phyloP scores from a whole-genome alignment of 2,113 vertebrate genomes.

The Muscicapa adusta region DNA sequence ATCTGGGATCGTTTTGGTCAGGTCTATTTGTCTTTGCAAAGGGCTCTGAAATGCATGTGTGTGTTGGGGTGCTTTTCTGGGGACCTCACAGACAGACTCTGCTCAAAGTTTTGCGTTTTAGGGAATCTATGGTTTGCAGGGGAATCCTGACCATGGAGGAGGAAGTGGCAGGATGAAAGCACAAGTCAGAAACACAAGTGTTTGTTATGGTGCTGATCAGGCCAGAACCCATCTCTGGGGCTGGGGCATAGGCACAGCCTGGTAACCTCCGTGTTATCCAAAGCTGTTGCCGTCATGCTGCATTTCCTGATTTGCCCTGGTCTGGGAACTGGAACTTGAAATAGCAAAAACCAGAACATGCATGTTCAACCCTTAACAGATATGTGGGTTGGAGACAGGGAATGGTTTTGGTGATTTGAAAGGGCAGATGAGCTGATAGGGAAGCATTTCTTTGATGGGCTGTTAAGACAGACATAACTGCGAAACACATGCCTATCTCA shows the following conservation, averaged over 20 bases:
- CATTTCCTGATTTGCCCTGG: neutral
- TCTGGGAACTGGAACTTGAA: neutral
- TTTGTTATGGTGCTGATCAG: neutral
- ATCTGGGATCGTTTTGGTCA: neutral
- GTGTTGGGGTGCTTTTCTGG: neutral
- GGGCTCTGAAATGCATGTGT: neutral
- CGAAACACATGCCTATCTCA: neutral
- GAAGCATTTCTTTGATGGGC: neutral
- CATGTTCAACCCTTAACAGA: neutral
- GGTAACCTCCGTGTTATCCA: rapidly evolving
- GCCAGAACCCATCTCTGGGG: neutral
- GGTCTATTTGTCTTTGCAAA: neutral
- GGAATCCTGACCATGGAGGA: neutral
- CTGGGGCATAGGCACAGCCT: neutral
- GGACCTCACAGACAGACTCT: neutral
- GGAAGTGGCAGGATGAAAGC: neutral
- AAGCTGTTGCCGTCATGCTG: neutral
- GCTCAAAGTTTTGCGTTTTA: neutral
- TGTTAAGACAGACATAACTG: neutral
- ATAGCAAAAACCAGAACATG: neutral
- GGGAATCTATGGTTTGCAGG: neutral
- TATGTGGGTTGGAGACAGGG: neutral
- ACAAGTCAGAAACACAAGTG: rapidly evolving
- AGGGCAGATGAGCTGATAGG: neutral
- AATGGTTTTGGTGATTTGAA: neutral